phyloP scores from a whole-genome alignment of 2,888 invertebrate species.

The Nebria brevicollis region DNA sequence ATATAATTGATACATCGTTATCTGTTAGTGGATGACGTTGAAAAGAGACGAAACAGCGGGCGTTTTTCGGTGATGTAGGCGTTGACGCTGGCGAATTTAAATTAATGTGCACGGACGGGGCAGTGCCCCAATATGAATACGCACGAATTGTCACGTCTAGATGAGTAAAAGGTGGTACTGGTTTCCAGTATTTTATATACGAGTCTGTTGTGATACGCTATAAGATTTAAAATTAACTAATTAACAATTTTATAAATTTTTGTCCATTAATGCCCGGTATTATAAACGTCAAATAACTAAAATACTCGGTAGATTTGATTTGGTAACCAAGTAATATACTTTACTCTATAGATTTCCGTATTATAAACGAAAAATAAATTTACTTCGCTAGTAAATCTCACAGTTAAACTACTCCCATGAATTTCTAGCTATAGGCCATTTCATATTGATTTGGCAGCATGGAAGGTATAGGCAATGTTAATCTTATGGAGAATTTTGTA shows the following conservation, averaged over 20 bases:
- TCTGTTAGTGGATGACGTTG: constrained; percentile 59
- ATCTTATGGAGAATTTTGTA: too few species aligned
- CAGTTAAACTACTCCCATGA: too few species aligned
- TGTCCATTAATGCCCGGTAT: too few species aligned
- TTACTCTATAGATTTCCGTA: too few species aligned
- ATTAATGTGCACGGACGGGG: constrained; percentile 70
- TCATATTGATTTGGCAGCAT: too few species aligned
- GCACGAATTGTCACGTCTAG: constrained; percentile 81
- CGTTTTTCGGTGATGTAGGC: constrained; percentile 78
- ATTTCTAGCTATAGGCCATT: too few species aligned
- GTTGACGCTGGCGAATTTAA: constrained; percentile 82
- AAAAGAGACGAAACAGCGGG: constrained; percentile 78
- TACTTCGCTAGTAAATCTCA: too few species aligned
- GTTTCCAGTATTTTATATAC: constrained; percentile 65
- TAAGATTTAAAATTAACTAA: constrained; percentile 45
- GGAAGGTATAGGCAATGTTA: too few species aligned
- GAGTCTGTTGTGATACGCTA: constrained; percentile 67
- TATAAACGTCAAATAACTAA: too few species aligned
- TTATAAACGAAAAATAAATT: too few species aligned
- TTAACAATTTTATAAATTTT: background rate
- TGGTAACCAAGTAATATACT: too few species aligned
- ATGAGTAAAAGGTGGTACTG: constrained; percentile 74
- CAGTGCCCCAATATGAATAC: constrained; percentile 86
- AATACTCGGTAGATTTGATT: too few species aligned
- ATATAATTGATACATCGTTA: constrained; percentile 67